Evolutionary conservation across 2,888 invertebrate genomes (phyloP), one percentile per base, ranked within the genome.

Genomic region (Leptopilina myrica): DNA sequence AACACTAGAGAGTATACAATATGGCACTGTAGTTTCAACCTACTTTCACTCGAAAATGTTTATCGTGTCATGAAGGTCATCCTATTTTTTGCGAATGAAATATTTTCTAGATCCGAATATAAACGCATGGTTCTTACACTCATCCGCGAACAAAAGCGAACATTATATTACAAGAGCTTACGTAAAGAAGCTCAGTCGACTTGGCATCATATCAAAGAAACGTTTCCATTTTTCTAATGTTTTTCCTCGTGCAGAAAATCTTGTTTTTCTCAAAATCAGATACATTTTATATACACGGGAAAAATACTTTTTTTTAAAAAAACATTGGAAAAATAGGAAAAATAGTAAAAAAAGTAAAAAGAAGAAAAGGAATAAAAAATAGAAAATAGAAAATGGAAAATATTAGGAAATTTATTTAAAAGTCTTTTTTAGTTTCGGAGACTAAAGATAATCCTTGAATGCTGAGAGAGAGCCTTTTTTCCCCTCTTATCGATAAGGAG

Each of bases 161-260:
- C 76, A 76, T 82, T 83, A 83, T 83, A 83, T 83, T 83, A 81
- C 80, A 73, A 49, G 78, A 76, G 81, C 84, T 85, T 85, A 84
- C 82, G 78, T 86, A 85, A 85, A 83, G 77, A 76, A 79, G 65
- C 78, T 79, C 76, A 77, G 78, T 67, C 75, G 79, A 80, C 69
- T 67, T 82, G 82, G 82, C 82, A 80, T 59, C 15, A 56, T 76
- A 77, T 79, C 82, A 82, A 49, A 80, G 20, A 73, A 73, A 59
- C 33, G 56, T n/a, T 73, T 59, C 56, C 73, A 73, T 56, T 73
- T 73, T 73, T 73, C 73, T 56, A n/a, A 73, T 73, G 73, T 56
- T 73, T 56, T 73, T 73, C 33, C 33, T 33, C 26, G 4, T 33
- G n/a, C 43, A 43, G 8, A 43, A 12, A 49, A 49, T 49, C 4